phyloP scores from a whole-genome alignment of 2,797 vertebrate species.

The Malurus splendens region DNA sequence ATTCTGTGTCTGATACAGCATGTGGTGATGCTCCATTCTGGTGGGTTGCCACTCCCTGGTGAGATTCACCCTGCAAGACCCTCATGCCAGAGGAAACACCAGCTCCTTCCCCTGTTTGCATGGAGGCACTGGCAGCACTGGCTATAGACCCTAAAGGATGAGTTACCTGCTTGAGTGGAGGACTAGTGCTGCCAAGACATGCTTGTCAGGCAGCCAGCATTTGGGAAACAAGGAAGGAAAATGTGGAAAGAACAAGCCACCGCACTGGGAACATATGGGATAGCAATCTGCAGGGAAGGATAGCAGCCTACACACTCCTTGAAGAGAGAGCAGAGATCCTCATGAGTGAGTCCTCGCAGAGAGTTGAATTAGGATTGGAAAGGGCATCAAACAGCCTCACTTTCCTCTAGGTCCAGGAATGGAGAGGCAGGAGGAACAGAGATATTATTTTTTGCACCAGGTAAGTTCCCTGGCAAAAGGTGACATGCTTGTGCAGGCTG shows the following conservation, averaged over 20 bases:
- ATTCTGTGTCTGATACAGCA: neutral
- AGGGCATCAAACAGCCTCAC: neutral
- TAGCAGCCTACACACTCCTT: neutral
- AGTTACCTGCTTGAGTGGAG: neutral
- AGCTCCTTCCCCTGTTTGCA: neutral
- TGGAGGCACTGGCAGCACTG: neutral
- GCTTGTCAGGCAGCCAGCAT: conserved; percentile 21
- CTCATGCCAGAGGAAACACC: neutral
- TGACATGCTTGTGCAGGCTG: neutral
- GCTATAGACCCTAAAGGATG: neutral
- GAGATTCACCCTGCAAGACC: neutral
- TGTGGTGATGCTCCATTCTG: neutral
- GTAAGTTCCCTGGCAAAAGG: neutral
- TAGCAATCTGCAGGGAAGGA: neutral
- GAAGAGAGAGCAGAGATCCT: neutral
- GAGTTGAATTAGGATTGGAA: neutral
- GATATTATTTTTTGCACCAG: neutral
- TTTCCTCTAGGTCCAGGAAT: neutral
- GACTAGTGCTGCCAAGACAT: neutral
- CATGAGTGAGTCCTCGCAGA: neutral
- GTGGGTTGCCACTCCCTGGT: neutral
- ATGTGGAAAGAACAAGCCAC: neutral
- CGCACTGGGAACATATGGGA: neutral
- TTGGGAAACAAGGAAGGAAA: conserved; percentile 1
- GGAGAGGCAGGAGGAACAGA: neutral